Evolutionary conservation across 1,140 invertebrate genomes (phyloP), one percentile per base, ranked within the genome.

Genomic region (Zelostemma sp.): DNA sequence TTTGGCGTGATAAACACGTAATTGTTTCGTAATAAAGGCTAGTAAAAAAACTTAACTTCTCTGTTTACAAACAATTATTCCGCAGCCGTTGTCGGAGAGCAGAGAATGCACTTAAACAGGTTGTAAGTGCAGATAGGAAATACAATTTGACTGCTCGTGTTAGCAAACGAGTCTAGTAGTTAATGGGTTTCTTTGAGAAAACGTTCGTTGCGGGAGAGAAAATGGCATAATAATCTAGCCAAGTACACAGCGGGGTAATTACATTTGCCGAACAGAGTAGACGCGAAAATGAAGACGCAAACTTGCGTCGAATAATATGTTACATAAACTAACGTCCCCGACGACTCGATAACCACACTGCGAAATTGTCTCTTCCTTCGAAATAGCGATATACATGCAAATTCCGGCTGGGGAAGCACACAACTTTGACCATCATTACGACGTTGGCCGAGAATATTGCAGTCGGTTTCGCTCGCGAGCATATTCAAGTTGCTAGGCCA

Each of bases 341-440:
- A 51, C 48, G 46, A 15, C 40, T 41, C 18, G 18, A 15, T 55
- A 47, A 47, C 49, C n/a, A 45, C 40, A 45, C 56, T 15, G 35
- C 31, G 17, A 51, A 41, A 41, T 41, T 65, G 50, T 72, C 63
- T 71, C 50, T 38, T 21, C 33, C 51, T 35, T 57, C 51, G 68
- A 69, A 72, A 69, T 73, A 59, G 46, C 60, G 70, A 72, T 73
- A 73, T 73, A 72, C 69, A 73, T 73, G 70, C 65, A 73, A 73
- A 73, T 73, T 69, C 53, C 56, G 12, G 17, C n/a, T 14, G 14
- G 1, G n/a, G 8, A 46, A 56, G 71, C n/a, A n/a, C 67, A 70
- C 70, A 73, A 72, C 65, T 73, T 73, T 69, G 72, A 69, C 72
- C 72, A 56, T 70, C 56, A 69, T 73, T 73, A 73, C 69, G 60